Conservation (phyloP, 92 coral and sea anemone species). For the Epizoanthus scotinus region DNA sequence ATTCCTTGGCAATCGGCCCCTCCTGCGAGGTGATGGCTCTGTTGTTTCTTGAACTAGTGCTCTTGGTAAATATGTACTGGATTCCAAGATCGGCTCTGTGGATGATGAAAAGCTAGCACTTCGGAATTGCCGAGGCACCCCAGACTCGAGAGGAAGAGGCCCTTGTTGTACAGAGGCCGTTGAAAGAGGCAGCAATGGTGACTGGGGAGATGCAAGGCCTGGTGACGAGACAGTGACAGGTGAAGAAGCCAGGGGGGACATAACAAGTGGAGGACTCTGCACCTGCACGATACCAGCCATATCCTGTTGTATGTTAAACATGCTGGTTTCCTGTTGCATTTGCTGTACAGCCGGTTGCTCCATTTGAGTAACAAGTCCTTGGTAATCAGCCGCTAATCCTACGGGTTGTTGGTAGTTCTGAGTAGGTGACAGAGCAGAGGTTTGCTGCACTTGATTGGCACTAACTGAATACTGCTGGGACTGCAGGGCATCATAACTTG, state of each 20-base stretch:
- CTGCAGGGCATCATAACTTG: slow-evolving; percentile 40
- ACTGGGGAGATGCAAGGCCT: not conserved
- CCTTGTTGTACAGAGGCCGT: slow-evolving; percentile 29
- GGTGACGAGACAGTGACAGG: slow-evolving; percentile 19
- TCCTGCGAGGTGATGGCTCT: slow-evolving; percentile 31
- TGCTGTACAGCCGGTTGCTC: slow-evolving; percentile 24
- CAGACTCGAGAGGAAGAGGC: slow-evolving; percentile 3
- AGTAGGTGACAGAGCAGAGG: slow-evolving; percentile 30
- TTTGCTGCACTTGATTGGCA: slow-evolving; percentile 14
- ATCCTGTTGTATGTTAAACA: slow-evolving; percentile 29
- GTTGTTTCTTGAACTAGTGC: slow-evolving; percentile 15
- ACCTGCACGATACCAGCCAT: slow-evolving; percentile 8
- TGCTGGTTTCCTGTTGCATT: slow-evolving; percentile 22
- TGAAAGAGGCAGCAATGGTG: not conserved
- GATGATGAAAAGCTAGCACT: slow-evolving; percentile 17
- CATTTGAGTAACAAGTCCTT: slow-evolving; percentile 2
- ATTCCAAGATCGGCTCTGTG: slow-evolving; percentile 4
- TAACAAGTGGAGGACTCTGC: slow-evolving; percentile 8
- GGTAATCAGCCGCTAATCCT: slow-evolving; percentile 22
- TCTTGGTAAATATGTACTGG: slow-evolving; percentile 3
- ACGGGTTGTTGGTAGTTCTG: slow-evolving; percentile 15
- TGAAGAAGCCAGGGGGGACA: slow-evolving; percentile 22
- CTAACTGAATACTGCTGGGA: slow-evolving; percentile 37
- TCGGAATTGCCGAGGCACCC: slow-evolving; percentile 2
- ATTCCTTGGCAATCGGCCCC: slow-evolving; percentile 82